A percentile compares a stretch with the other conserved stretches of the same genome.
These are phyloP conservation scores for Stenichneumon culpator DNA, from an alignment of 2,888 invertebrate genomes.

Conservation along the genomic window DNA sequence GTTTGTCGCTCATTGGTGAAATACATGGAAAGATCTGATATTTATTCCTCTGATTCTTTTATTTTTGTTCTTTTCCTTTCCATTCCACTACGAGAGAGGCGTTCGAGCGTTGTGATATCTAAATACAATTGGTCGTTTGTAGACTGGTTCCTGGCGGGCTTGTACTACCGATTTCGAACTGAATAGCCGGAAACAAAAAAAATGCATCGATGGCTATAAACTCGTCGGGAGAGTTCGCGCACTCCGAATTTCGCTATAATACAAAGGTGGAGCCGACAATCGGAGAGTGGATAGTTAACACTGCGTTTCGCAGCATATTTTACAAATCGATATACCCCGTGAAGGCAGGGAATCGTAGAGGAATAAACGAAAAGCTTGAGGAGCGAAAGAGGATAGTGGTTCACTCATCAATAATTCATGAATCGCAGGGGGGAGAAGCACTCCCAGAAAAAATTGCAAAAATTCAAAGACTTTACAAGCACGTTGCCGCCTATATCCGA, in stretches of 20 bases:
- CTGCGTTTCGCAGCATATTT: conserved; percentile 57
- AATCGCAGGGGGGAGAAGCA: conserved; percentile 68
- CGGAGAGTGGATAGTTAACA: conserved; percentile 60
- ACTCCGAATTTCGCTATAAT: conserved; percentile 1
- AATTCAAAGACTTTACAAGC: too few species aligned
- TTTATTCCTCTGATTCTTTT: conserved; percentile 1
- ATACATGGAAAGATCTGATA: conserved; percentile 37
- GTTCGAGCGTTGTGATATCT: conserved; percentile 61
- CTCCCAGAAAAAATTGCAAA: conserved; percentile 74
- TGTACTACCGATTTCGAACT: not conserved
- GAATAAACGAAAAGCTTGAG: conserved; percentile 16
- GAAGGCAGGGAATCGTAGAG: conserved; percentile 15
- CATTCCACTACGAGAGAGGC: not conserved
- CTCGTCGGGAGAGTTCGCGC: conserved; percentile 2
- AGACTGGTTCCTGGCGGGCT: conserved; percentile 52
- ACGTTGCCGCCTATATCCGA: too few species aligned
- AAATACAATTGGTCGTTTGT: conserved; percentile 75
- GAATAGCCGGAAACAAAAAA: conserved; percentile 13
- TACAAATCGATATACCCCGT: conserved; percentile 53
- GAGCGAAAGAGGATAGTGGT: conserved; percentile 41
- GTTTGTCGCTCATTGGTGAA: conserved; percentile 23
- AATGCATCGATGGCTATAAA: conserved; percentile 16
- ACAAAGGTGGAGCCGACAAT: conserved; percentile 8
- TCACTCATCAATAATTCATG: conserved; percentile 74
- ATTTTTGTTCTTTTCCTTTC: not conserved